Base-by-base conservation (phyloP, 2,888 invertebrate species). In the Orgyia antiqua region DNA sequence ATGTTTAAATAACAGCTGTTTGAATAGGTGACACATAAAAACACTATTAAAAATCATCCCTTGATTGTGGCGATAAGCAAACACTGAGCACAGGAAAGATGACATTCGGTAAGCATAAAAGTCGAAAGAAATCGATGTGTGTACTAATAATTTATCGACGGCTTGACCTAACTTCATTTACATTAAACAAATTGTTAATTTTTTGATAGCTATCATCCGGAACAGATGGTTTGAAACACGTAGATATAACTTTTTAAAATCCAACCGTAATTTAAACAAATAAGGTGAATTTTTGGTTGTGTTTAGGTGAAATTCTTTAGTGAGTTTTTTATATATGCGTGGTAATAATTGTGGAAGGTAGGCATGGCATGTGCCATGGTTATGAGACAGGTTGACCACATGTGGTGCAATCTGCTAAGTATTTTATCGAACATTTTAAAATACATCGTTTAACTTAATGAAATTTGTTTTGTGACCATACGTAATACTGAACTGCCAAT, bases 141-240 rank as follows among this genome's bases (percentile, higher is more conserved):
- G 74, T 55, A 52, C 64, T 65, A 65, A 80, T 82, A 83, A 84
- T 77, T 84, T 86, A 84, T 78, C 69, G 74, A 71, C 54, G 59
- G 62, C 67, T 71, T 77, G 74, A 75, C 76, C 74, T 73, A 76
- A 70, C 68, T 73, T 80, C 78, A 83, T 86, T 86, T 83, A 75
- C 77, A 80, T 86, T 84, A 83, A 84, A 86, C 84, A 86, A 86
- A 86, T 86, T 86, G 83, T 86, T 84, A 84, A 86, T 84, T 86
- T 83, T 80, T 82, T 71, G 84, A 84, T 86, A 83, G 70, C 76
- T 69, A 83, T 84, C 86, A 68, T 77, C 77, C 71, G 76, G 71
- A 82, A 83, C 86, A 86, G 80, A 80, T 86, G 86, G 79, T 58
- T 46, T 4, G 41, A 41, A 56, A 57, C 51, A 58, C 46, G 53